These are phyloP conservation scores for Luperina testacea DNA, from an alignment of 2,888 invertebrate genomes.

Conservation along the genomic window DNA sequence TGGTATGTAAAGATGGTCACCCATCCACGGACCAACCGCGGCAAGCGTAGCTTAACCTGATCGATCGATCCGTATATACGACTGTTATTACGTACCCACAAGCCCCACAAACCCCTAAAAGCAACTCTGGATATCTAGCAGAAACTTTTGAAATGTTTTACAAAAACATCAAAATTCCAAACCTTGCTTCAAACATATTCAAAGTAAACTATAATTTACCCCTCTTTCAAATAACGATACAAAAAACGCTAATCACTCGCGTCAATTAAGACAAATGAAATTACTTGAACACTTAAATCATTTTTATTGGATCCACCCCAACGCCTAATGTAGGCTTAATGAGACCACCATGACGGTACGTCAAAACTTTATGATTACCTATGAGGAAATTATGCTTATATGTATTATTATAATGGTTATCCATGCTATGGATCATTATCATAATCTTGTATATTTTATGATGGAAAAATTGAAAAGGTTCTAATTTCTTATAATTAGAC, in stretches of 20 bases:
- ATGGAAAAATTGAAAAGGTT: background rate
- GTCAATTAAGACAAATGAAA: slow-evolving; percentile 58
- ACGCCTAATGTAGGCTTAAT: slow-evolving; percentile 44
- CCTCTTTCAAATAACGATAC: slow-evolving; percentile 8
- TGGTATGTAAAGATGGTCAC: too few species aligned
- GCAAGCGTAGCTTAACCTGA: too few species aligned
- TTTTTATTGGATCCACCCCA: slow-evolving; percentile 49
- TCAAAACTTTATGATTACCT: slow-evolving; percentile 46
- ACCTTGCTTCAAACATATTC: background rate
- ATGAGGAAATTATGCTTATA: slow-evolving; percentile 23
- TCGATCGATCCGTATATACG: too few species aligned
- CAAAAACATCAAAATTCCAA: background rate
- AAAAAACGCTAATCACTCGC: slow-evolving; percentile 59
- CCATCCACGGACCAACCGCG: too few species aligned
- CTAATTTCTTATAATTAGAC: background rate
- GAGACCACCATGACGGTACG: slow-evolving; percentile 46
- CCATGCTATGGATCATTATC: background rate
- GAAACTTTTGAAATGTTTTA: background rate
- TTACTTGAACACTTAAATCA: slow-evolving; percentile 60
- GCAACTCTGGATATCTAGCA: background rate
- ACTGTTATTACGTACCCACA: background rate
- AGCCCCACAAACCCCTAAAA: background rate
- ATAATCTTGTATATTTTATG: slow-evolving; percentile 5
- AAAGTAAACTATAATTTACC: slow-evolving; percentile 20
- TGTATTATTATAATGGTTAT: too few species aligned